These are phyloP conservation scores for Trachelus stipa DNA, from an alignment of 2,888 invertebrate genomes.

Conservation along the genomic window DNA sequence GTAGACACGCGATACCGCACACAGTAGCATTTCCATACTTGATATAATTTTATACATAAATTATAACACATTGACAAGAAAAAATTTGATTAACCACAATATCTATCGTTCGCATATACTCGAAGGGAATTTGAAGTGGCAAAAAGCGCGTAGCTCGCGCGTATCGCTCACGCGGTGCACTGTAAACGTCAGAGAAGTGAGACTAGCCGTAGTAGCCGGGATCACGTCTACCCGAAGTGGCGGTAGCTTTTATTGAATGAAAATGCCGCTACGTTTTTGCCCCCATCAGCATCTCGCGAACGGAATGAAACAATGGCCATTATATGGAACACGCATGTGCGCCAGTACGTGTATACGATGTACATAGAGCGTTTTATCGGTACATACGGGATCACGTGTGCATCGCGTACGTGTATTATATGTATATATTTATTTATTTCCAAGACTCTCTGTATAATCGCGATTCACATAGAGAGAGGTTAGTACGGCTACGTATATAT, in stretches of 20 bases:
- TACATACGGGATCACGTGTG: neutral
- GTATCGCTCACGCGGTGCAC: too few relatives aligned
- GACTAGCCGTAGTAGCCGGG: neutral
- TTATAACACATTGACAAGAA: too few relatives aligned
- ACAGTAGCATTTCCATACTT: neutral
- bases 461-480: constrained; percentile 19
- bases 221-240: constrained; percentile 3
- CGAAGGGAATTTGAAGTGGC: too few relatives aligned
- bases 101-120: too few relatives aligned
- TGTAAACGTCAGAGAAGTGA: too few relatives aligned
- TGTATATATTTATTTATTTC: too few relatives aligned
- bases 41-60: too few relatives aligned
- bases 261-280: constrained; percentile 58
- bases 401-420: neutral
- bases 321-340: constrained; percentile 52
- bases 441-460: neutral
- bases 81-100: too few relatives aligned
- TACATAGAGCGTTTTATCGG: constrained; percentile 18
- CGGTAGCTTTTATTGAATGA: constrained; percentile 56
- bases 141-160: too few relatives aligned
- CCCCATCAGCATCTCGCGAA: constrained; percentile 48
- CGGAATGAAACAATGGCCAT: constrained; percentile 59
- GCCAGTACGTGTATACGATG: constrained; percentile 9
- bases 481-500: constrained; percentile 16
- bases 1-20: neutral